phyloP scores from a whole-genome alignment of 2,888 invertebrate genomes.

The Mimachlamys varia region DNA sequence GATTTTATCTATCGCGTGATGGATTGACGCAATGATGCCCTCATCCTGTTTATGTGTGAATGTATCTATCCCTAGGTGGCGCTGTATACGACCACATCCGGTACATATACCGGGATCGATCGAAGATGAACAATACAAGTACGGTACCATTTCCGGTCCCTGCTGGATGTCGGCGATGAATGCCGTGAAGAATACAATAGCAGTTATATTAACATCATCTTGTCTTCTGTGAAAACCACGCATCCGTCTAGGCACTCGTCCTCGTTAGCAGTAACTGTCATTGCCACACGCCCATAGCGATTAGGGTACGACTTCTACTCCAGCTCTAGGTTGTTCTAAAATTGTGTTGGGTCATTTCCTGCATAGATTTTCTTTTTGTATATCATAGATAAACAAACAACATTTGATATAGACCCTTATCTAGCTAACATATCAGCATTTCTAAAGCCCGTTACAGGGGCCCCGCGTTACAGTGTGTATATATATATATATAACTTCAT shows the following conservation, averaged over 20 bases:
- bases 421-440: too few species aligned
- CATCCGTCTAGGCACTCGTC: background rate
- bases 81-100: background rate
- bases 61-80: background rate
- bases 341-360: background rate
- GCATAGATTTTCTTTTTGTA: too few species aligned
- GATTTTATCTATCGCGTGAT: background rate
- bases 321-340: background rate
- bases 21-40: background rate
- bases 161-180: conserved; percentile 3
- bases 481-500: too few species aligned
- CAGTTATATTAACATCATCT: background rate
- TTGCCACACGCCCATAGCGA: background rate
- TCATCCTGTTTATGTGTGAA: background rate
- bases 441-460: too few species aligned
- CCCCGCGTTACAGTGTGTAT: too few species aligned
- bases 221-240: background rate
- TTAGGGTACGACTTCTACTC: background rate
- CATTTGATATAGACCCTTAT: too few species aligned
- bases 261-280: background rate
- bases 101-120: background rate
- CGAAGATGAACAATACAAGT: background rate
- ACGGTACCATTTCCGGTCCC: background rate
- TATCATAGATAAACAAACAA: too few species aligned
- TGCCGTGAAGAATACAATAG: background rate